Conservation (phyloP, 2,113 vertebrate genomes). For the Peromyscus polionotus region DNA sequence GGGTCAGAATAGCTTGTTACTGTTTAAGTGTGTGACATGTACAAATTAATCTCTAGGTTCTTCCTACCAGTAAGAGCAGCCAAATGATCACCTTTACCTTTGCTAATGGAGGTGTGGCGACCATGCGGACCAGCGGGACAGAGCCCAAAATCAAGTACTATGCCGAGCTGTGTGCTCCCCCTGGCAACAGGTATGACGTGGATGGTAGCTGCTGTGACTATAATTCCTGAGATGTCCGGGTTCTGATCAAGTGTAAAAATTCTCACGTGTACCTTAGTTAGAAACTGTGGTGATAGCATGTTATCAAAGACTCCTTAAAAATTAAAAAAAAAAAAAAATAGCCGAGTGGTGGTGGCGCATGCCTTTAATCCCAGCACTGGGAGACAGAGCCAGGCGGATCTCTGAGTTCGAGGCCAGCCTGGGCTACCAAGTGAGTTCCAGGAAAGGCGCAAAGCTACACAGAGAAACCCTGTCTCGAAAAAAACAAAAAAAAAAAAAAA, state of each 20-base stretch:
- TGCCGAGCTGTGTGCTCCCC: slow-evolving; percentile 95
- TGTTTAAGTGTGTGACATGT: background rate
- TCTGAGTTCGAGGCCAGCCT: no score
- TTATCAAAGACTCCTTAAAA: background rate
- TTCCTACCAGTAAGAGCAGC: slow-evolving; percentile 96
- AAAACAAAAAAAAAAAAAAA: background rate
- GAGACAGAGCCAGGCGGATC: no score
- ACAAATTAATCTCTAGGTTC: slow-evolving; percentile 88
- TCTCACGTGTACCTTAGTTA: background rate
- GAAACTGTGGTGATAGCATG: background rate
- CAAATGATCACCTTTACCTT: slow-evolving; percentile 99
- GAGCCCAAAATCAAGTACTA: slow-evolving; percentile 99
- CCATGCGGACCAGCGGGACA: slow-evolving; percentile 97
- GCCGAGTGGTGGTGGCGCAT: no score
- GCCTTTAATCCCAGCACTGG: no score
- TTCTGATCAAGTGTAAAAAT: background rate
- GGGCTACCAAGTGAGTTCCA: no score
- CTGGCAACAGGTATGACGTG: slow-evolving; percentile 93
- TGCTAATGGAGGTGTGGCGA: slow-evolving; percentile 96
- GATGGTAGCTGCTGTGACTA: background rate
- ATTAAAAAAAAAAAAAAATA: background rate
- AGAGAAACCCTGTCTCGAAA: background rate
- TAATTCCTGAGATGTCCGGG: background rate
- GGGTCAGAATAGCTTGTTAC: background rate
- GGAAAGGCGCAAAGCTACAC: no score